phyloP scores from a whole-genome alignment of 1,140 invertebrate species.

The Drosophila carrolli region DNA sequence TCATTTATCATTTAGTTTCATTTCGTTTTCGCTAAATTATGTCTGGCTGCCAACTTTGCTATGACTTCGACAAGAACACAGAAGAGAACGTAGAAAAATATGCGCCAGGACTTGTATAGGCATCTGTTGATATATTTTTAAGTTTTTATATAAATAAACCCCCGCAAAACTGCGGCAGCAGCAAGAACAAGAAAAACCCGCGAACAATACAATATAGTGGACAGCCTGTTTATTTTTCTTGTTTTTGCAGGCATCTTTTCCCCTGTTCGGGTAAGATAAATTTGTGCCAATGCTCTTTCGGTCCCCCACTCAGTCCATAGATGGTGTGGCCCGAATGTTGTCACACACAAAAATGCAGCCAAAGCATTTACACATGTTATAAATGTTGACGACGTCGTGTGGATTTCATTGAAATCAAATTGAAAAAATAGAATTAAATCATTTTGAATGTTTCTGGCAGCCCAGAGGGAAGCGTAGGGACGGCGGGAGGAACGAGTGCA shows the following conservation, averaged over 20 bases:
- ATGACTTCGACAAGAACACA: constrained; percentile 56
- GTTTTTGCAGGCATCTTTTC: constrained; percentile 30
- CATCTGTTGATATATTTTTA: constrained; percentile 80
- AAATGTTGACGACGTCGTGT: constrained; percentile 58
- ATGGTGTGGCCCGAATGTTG: constrained; percentile 69
- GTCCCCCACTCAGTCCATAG: constrained; percentile 72
- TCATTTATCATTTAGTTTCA: constrained; percentile 61
- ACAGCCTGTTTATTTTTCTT: constrained; percentile 12
- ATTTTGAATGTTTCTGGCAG: constrained; percentile 8
- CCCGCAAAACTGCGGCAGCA: constrained; percentile 43
- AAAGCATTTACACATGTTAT: constrained; percentile 47
- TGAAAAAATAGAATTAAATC: constrained; percentile 58
- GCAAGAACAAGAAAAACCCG: constrained; percentile 42
- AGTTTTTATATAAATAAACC: constrained; percentile 82
- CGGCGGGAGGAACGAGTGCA: constrained; percentile 22
- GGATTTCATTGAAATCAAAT: constrained; percentile 70
- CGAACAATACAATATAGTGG: constrained; percentile 38
- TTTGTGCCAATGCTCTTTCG: constrained; percentile 63
- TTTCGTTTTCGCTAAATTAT: constrained; percentile 71
- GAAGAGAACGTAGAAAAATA: constrained; percentile 49
- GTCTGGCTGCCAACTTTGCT: constrained; percentile 59
- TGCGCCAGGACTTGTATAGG: constrained; percentile 80
- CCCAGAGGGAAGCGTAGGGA: neutral
- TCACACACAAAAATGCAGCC: constrained; percentile 47
- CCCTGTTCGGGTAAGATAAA: constrained; percentile 36